Conservation (phyloP, 2,888 invertebrate species). For the Caenorhabditis angaria region DNA sequence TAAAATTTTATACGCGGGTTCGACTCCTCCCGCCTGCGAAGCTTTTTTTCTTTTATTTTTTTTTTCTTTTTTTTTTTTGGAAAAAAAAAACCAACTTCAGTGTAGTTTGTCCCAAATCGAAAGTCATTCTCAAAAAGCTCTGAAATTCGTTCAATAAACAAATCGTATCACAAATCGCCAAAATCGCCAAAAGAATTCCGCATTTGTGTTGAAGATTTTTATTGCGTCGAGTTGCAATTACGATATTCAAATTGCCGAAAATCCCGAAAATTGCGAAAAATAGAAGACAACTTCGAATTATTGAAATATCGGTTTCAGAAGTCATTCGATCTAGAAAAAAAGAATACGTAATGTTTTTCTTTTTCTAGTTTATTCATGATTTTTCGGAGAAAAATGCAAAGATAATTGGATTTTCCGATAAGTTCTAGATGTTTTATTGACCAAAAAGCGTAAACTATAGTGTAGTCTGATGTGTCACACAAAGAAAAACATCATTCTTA, state of each 20-base stretch:
- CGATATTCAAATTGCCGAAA: slow-evolving; percentile 53
- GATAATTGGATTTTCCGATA: no score
- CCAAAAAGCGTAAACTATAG: no score
- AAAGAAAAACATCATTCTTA: no score
- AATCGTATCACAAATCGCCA: slow-evolving; percentile 48
- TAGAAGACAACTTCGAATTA: slow-evolving; percentile 28
- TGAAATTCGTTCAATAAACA: slow-evolving; percentile 52
- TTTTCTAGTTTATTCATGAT: no score
- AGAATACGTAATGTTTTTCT: no score
- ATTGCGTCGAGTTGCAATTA: slow-evolving; percentile 36
- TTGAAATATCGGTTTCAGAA: slow-evolving; percentile 37
- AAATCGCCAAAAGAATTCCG: slow-evolving; percentile 45
- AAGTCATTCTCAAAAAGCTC: slow-evolving; percentile 47
- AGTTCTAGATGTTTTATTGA: no score
- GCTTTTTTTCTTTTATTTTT: background rate
- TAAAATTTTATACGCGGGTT: no score
- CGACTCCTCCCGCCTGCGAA: no score
- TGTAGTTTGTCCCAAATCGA: slow-evolving; percentile 25
- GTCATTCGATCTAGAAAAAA: no score
- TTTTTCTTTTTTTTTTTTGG: no score
- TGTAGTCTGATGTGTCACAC: no score
- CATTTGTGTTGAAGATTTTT: slow-evolving; percentile 47
- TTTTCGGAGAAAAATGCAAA: no score
- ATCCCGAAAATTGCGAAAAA: slow-evolving; percentile 41
- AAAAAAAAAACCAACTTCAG: slow-evolving; percentile 5